phyloP scores from a whole-genome alignment of 2,113 vertebrate species.

The Rhizomys pruinosus region DNA sequence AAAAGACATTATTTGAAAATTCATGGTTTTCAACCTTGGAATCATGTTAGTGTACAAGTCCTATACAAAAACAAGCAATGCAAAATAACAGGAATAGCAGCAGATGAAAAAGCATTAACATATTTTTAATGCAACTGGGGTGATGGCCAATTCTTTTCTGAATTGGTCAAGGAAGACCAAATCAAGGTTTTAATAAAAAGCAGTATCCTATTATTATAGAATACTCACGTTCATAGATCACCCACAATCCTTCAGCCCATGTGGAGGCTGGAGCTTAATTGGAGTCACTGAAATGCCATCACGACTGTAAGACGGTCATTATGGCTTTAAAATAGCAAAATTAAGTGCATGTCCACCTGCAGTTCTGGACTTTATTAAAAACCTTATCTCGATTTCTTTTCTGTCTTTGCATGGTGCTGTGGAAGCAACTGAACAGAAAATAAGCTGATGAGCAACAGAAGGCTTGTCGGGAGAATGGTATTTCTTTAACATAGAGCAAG shows the following conservation, averaged over 20 bases:
- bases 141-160: neutral
- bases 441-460: slow-evolving; percentile 50
- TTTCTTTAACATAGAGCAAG: slow-evolving; percentile 45
- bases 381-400: neutral
- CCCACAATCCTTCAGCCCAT: neutral
- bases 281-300: neutral
- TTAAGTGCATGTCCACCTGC: neutral
- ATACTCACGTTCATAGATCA: neutral
- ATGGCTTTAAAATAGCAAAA: neutral
- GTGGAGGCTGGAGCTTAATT: neutral
- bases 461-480: neutral
- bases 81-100: neutral
- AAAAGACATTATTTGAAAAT: slow-evolving; percentile 19
- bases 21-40: neutral
- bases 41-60: neutral
- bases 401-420: neutral
- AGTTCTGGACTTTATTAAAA: neutral
- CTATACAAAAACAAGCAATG: neutral
- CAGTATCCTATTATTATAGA: neutral
- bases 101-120: neutral
- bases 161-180: neutral
- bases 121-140: neutral
- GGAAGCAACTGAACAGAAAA: neutral
- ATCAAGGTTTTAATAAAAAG: neutral
- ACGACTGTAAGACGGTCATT: neutral